These are phyloP conservation scores for Neotoma lepida DNA, from an alignment of 2,113 vertebrate species.

Conservation along the genomic window DNA sequence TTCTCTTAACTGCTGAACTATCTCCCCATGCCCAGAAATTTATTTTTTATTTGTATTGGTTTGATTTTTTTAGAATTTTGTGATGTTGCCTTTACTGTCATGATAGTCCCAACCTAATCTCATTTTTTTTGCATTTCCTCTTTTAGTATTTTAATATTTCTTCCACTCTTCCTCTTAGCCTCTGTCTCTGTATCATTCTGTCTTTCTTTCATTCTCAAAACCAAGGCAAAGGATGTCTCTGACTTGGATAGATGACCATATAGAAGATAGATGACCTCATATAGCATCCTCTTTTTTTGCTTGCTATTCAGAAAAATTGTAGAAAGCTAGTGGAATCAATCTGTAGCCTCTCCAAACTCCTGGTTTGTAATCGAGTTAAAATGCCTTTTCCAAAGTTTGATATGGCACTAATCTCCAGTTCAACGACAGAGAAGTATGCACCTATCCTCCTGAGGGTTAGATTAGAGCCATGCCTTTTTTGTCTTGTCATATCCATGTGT, in stretches of 20 bases:
- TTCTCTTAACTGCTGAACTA: not conserved
- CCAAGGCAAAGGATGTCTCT: not conserved
- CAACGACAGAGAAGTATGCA: not conserved
- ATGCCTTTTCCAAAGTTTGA: not conserved
- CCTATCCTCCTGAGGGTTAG: not conserved
- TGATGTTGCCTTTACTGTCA: not conserved
- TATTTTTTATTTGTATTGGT: not conserved
- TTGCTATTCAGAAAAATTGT: not conserved
- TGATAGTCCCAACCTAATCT: not conserved
- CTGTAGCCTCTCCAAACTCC: not conserved
- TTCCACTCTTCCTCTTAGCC: not conserved
- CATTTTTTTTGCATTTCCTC: not conserved
- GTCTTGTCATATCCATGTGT: not conserved
- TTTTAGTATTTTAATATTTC: not conserved
- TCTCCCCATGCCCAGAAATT: not conserved
- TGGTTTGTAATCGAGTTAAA: not conserved
- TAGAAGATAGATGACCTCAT: not conserved
- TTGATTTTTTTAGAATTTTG: not conserved
- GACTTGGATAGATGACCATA: not conserved
- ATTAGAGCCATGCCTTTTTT: constrained; percentile 11
- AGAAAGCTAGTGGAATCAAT: not conserved
- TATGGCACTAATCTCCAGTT: constrained; percentile 9
- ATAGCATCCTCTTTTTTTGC: not conserved
- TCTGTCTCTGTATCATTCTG: not conserved
- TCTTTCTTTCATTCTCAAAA: constrained; percentile 5